These are phyloP conservation scores for Acipenser transmontanus DNA, from an alignment of 2,797 vertebrate species.

Conservation along the genomic window DNA sequence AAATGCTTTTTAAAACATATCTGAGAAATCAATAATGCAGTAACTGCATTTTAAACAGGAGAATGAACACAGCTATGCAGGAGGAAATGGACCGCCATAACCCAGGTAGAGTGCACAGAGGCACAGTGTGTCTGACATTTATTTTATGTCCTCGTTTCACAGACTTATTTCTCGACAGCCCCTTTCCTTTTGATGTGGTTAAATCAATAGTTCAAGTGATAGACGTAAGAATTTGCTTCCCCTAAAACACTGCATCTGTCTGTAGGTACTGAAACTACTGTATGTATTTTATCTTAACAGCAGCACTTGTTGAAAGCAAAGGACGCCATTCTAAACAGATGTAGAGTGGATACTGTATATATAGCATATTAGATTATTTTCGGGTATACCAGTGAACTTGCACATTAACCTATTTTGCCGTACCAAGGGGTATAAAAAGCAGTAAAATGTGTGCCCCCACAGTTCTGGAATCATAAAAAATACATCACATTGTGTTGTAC, in stretches of 20 bases:
- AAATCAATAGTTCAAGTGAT: not conserved
- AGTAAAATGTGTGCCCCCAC: too few relatives aligned
- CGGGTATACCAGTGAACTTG: too few relatives aligned
- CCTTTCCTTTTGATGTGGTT: not conserved
- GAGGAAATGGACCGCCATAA: constrained; percentile 23
- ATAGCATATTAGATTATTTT: too few relatives aligned
- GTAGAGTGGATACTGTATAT: too few relatives aligned
- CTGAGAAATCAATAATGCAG: constrained; percentile 72
- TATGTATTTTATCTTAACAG: not conserved
- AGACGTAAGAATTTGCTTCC: too few relatives aligned
- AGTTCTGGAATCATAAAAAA: too few relatives aligned
- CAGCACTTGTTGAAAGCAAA: not conserved
- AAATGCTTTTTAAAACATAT: constrained; percentile 86
- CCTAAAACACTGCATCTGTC: not conserved
- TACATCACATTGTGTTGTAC: too few relatives aligned
- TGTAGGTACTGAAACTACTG: not conserved
- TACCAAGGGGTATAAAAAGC: too few relatives aligned
- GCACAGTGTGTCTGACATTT: constrained; percentile 20
- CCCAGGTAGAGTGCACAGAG: not conserved
- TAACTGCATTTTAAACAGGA: constrained; percentile 54
- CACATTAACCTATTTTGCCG: too few relatives aligned
- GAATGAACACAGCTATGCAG: constrained; percentile 25
- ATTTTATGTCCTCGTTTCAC: not conserved
- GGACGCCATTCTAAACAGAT: too few relatives aligned
- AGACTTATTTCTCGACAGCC: not conserved